Evolutionary conservation across 1,140 invertebrate genomes (phyloP).

Genomic region (Aphis gossypii): DNA sequence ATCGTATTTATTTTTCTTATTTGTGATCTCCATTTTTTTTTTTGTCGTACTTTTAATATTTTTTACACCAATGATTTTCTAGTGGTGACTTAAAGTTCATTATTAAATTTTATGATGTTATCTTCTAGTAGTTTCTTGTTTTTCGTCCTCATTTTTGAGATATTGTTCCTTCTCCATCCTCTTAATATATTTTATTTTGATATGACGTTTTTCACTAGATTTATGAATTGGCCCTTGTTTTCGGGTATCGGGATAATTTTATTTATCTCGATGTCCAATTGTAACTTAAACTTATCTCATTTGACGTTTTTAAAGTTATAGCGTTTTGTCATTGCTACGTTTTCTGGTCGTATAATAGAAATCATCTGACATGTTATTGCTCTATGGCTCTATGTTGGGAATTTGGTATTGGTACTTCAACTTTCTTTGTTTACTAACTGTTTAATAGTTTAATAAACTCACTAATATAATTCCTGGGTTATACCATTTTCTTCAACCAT

Average conservation of each 20-base stretch:
- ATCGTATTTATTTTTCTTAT: conserved; percentile 39
- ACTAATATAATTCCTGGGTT: conserved; percentile 54
- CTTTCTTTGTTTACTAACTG: neutral
- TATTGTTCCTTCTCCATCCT: neutral
- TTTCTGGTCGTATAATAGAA: conserved; percentile 2
- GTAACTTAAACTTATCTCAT: conserved; percentile 10
- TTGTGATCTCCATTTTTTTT: conserved; percentile 28
- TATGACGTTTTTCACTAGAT: neutral
- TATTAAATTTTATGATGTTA: neutral
- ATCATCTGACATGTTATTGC: conserved; percentile 18
- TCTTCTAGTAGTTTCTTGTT: neutral
- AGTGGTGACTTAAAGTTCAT: conserved; percentile 25
- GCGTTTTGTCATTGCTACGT: conserved; percentile 30
- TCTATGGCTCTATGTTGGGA: neutral
- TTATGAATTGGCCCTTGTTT: conserved; percentile 19
- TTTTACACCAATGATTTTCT: neutral
- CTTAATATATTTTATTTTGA: conserved; percentile 29
- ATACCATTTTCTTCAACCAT: conserved; percentile 38
- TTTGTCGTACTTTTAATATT: neutral
- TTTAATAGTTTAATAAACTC: neutral
- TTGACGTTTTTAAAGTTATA: conserved; percentile 49
- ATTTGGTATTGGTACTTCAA: conserved; percentile 34
- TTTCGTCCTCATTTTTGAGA: neutral
- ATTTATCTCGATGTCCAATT: conserved; percentile 30
- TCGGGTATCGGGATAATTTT: conserved; percentile 10